Evolutionary conservation across 2,888 invertebrate genomes (phyloP).

Genomic region (Pristionchus japonicus): DNA sequence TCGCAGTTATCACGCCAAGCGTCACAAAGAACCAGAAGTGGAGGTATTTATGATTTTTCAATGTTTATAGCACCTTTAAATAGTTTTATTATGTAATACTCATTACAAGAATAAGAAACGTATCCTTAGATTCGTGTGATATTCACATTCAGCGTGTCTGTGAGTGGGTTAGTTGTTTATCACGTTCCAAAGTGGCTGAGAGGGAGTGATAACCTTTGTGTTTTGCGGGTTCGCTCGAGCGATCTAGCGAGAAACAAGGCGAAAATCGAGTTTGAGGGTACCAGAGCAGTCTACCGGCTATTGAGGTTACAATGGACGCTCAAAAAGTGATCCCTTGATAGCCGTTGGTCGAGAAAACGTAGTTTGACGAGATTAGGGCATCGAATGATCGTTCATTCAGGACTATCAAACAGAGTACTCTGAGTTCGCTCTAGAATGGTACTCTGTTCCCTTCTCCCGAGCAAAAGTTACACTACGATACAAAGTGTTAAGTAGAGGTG

Average conservation of each 20-base stretch:
- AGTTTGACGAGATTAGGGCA: background rate
- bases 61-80: background rate
- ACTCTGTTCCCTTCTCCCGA: background rate
- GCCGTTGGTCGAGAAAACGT: background rate
- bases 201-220: background rate
- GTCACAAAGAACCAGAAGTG: constrained; percentile 27
- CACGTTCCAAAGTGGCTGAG: background rate
- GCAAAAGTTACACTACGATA: constrained; percentile 2
- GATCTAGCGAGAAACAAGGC: background rate
- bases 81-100: background rate
- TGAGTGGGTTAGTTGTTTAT: background rate
- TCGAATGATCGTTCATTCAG: background rate
- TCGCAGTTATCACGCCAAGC: background rate
- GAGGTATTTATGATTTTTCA: background rate
- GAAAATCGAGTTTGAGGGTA: background rate
- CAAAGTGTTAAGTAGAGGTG: background rate
- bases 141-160: background rate
- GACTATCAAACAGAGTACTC: background rate
- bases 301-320: background rate
- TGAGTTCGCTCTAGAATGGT: background rate
- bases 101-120: background rate
- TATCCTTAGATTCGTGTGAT: background rate
- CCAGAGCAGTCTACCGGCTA: background rate
- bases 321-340: background rate
- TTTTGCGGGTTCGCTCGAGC: background rate